Evolutionary conservation across 2,113 vertebrate species (phyloP), one percentile per base, ranked within the genome.

Genomic region (Sinosuthora webbiana): DNA sequence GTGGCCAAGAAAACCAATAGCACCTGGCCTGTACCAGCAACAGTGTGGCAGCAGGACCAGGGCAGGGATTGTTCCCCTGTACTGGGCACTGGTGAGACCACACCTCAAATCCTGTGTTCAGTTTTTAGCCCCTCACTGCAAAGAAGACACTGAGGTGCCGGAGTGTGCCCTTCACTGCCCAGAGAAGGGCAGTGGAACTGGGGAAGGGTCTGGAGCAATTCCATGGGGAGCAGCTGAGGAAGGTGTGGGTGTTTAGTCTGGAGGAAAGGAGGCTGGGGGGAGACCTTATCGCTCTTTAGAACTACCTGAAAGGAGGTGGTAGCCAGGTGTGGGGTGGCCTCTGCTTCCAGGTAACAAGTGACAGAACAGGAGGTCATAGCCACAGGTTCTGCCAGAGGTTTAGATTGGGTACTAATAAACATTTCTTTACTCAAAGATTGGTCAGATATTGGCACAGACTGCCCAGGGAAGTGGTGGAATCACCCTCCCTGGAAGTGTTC

Each of bases 101-200:
- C 8, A 37, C 18, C 60, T 20, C 4, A 2, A 67, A 44, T 14
- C 19, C 35, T 17, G 33, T 10, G 27, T 4, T 9, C 11, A 21
- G 6, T 21, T 74, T 2, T 45, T 23, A 27, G 19, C 3, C 10
- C 4, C 9, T 56, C 52, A 21, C 6, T 39, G 9, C 19, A 39
- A n/a, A 10, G 7, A 59, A n/a, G 60, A 24, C 42, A 37, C 0
- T 33, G 44, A 67, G 33, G 44, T 0, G 37, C 52, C 59, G 52
- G 19, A 74, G 10, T 0, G 0, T 1, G 28, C n/a, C n/a, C n/a
- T n/a, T n/a, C n/a, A n/a, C n/a, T n/a, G n/a, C 16, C 37, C 77
- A 75, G 69, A 67, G 45, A 74, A 2, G 60, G 6, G 37, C 52
- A 52, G 1, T 1, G 2, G 60, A 74, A 44, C 15, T 52, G 60